Base-by-base conservation (phyloP, 2,797 vertebrate genomes). In the Cuculus canorus region DNA sequence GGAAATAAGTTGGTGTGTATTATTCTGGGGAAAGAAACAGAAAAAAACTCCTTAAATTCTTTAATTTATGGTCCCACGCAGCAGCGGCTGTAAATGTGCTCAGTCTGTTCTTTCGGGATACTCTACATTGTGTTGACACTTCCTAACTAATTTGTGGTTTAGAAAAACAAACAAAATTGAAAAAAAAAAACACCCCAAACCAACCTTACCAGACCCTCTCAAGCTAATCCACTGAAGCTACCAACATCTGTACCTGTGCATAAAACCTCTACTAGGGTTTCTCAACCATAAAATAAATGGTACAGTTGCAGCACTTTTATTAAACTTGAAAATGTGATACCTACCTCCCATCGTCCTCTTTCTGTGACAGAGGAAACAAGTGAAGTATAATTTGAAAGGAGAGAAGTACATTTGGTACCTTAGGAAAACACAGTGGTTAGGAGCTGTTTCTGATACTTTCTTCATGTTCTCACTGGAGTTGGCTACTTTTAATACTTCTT, bases 151-250 rank as follows among this genome's bases (percentile, higher is more conserved):
- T 86, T 52, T 57, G 24, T 85, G 14, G 0, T 43, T 76, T 45
- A 39, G 66, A 63, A 59, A 54, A 39, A 4, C 3, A 54, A 1
- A 2, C 3, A 68, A 73, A 33, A 10, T 39, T 43, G 3, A 5
- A 3, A 6, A 32, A 37, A 17, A 16, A 5, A 39, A 30, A 0
- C 3, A n/a, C n/a, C n/a, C n/a, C n/a, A n/a, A n/a, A n/a, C 17
- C 32, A 69, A 6, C 17, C 8, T 19, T 18, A 37, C 15, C 27
- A 56, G 30, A 59, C 22, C 4, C 12, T 70, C 48, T 21, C 3
- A 30, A 43, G 9, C 33, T 53, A 28, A 69, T 64, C 10, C 7
- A 9, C 13, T 77, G 57, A 39, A 41, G 9, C 9, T 39, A 22
- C 68, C 27, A 45, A 10, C 17, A 21, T 50, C 17, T 23, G 52